phyloP scores from a whole-genome alignment of 1,140 invertebrate genomes.

The Thrips palmi region DNA sequence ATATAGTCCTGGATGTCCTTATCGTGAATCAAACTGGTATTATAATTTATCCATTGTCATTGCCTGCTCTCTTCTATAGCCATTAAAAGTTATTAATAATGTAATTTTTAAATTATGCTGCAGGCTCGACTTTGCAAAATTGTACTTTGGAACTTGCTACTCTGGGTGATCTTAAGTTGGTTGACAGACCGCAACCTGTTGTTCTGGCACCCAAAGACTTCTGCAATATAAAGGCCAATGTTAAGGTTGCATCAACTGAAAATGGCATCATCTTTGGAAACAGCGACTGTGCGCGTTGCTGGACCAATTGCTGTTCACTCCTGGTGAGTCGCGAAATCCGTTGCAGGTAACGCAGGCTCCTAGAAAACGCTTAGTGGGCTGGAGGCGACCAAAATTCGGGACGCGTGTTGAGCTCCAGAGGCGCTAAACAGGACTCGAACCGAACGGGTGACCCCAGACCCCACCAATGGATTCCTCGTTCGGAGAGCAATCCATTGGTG shows the following conservation, averaged over 20 bases:
- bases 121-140: constrained; percentile 87
- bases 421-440: too few species aligned
- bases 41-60: constrained; percentile 9
- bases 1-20: constrained; percentile 90
- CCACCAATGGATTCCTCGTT: too few species aligned
- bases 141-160: constrained; percentile 95
- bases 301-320: too few species aligned
- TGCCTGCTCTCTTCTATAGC: neutral
- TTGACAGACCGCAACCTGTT: constrained; percentile 90
- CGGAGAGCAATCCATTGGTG: too few species aligned
- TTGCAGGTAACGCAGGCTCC: too few species aligned
- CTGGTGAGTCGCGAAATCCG: too few species aligned
- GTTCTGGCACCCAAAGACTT: constrained; percentile 94
- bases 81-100: neutral
- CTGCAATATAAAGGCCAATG: constrained; percentile 94
- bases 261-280: constrained; percentile 99
- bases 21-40: constrained; percentile 93
- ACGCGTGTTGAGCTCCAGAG: too few species aligned
- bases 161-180: constrained; percentile 90
- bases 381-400: too few species aligned
- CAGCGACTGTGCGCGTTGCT: too few species aligned
- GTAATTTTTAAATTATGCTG: constrained; percentile 15
- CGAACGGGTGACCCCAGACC: too few species aligned
- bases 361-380: too few species aligned
- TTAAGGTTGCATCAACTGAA: constrained; percentile 90